phyloP scores from a whole-genome alignment of 2,797 vertebrate genomes.

The Melanogrammus aeglefinus region DNA sequence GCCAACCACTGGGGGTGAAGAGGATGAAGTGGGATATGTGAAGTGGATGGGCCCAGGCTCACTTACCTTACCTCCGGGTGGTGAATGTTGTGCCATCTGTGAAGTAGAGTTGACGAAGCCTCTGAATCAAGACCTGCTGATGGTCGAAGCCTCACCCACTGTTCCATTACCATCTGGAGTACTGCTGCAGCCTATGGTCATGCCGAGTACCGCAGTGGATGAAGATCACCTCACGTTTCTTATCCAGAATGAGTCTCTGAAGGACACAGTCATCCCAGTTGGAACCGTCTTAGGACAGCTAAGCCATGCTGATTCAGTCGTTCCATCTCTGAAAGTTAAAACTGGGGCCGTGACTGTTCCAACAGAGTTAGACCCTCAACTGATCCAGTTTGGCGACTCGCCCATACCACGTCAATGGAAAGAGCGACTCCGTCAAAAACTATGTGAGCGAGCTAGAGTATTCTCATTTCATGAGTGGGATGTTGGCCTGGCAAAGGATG shows the following conservation, averaged over 20 bases:
- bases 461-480: background rate
- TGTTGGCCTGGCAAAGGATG: background rate
- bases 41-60: slow-evolving; percentile 25
- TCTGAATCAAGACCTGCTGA: slow-evolving; percentile 16
- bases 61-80: slow-evolving; percentile 18
- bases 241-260: slow-evolving; percentile 21
- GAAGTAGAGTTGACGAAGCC: background rate
- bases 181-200: slow-evolving; percentile 26
- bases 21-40: slow-evolving; percentile 21
- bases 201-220: slow-evolving; percentile 12
- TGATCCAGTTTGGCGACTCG: background rate
- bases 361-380: background rate
- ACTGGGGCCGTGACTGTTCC: background rate
- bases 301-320: slow-evolving; percentile 9
- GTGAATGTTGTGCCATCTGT: slow-evolving; percentile 3
- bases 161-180: slow-evolving; percentile 20
- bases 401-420: background rate
- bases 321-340: background rate
- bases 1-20: slow-evolving; percentile 5
- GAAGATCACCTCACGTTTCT: slow-evolving; percentile 17
- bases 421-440: background rate
- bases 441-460: background rate
- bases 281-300: slow-evolving; percentile 22
- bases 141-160: slow-evolving; percentile 16
- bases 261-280: slow-evolving; percentile 23